Evolutionary conservation across 2,888 invertebrate species (phyloP), one percentile per base, ranked within the genome.

Genomic region (Ceratothoa steindachneri): DNA sequence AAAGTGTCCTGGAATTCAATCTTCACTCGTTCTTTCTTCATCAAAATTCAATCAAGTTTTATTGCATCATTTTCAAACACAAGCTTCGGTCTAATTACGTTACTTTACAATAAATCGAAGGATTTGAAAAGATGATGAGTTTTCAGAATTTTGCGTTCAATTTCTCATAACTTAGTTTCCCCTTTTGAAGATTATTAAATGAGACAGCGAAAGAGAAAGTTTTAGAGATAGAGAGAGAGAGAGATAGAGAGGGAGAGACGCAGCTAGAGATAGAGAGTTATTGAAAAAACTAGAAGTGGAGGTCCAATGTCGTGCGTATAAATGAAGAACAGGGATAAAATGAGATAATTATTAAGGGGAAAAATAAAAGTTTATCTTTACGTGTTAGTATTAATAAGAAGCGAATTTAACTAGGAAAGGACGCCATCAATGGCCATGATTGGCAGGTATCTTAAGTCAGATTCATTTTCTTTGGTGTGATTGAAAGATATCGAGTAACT

Each of bases 31-130:
- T 75, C 69, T 75, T 67, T 65, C 69, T 72, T 75, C 75, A 75
- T 75, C 72, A 75, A 75, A 72, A 72, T 72, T 75, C 75, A 75
- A 75, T 75, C 75, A 75, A 67, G 69, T 72, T 75, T 75, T 75
- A 75, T 75, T 75, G 75, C 75, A 72, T 75, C 75, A 75, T 75
- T 75, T 75, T 75, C 75, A 69, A 72, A 69, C 75, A 55, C 75
- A 72, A 75, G 75, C 75, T 75, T 75, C 75, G 69, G 31, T 72
- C 72, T 75, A 75, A 75, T 75, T 75, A 72, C 69, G 75, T 75
- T 75, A 75, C 75, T 75, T 69, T 72, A 75, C 72, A 75, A 75
- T 75, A 75, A 72, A 75, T 72, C 69, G 66, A 27, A 75, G 72
- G 69, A 69, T 66, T 65, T 55, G 19, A 55, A 55, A 55, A 55